Evolutionary conservation across 2,888 invertebrate species (phyloP), one percentile per base, ranked within the genome.

Genomic region (Pyrochroa serraticornis): DNA sequence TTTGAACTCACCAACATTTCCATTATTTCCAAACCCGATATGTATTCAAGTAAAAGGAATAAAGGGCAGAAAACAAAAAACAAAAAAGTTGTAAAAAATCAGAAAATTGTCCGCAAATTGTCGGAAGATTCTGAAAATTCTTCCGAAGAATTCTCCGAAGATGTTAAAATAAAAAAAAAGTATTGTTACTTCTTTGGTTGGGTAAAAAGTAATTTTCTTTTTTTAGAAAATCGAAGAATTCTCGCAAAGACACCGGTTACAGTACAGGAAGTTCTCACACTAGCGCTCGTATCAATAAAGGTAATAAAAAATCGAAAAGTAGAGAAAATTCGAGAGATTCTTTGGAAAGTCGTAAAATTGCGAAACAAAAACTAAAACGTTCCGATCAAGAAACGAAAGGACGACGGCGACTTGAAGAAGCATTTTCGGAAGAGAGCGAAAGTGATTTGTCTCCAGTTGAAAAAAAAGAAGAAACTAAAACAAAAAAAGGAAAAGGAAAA

Each of bases 191-290:
- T 31, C 32, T 36, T n/a, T 5, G 6, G n/a, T 7, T 14, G 30
- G 47, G 37, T 31, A 58, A 53, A 35, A 53, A 39, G 49, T 44
- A 51, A 49, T 41, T 31, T 22, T 60, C 49, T 68, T 45, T 36
- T 70, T 73, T 53, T 53, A 82, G 82, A 57, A 81, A 77, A 71
- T 60, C 67, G 3, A 73, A 71, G 64, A 76, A 74, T 58, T 70
- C 71, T 1, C 76, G 83, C 7, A 88, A 87, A 74, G 88, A 88
- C 68, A 87, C 87, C 0, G 88, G 87, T 7, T 88, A 88, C 68
- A 88, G 87, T 1, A 88, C 88, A 1, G 87, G 85, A 47, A 87
- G 86, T 73, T 87, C 87, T 0, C 83, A 85, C 66, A 83, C 83
- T 59, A 80, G 85, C 50, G 62, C 41, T 39, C 42, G 62, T 68